phyloP scores from a whole-genome alignment of 2,888 invertebrate genomes.

The Tuta absoluta region DNA sequence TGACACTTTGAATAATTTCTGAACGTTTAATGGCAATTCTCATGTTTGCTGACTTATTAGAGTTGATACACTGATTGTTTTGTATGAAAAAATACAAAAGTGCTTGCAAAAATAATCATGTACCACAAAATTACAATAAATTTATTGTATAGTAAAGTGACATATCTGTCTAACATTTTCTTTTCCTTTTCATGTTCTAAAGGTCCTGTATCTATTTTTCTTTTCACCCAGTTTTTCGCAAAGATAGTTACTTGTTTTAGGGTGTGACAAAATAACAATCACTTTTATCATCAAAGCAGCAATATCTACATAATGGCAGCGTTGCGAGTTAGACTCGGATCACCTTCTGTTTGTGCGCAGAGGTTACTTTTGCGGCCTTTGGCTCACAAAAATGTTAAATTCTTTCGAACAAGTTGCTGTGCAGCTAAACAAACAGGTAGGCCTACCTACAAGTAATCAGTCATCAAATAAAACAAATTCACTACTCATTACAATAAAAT shows the following conservation, averaged over 20 bases:
- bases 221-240: background rate
- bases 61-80: too few species aligned
- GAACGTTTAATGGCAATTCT: background rate
- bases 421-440: slow-evolving; percentile 9
- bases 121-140: too few species aligned
- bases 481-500: background rate
- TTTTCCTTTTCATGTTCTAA: too few species aligned
- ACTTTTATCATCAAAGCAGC: background rate
- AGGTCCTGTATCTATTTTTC: background rate
- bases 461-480: background rate
- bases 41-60: background rate
- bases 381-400: slow-evolving; percentile 45
- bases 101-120: too few species aligned
- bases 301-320: slow-evolving; percentile 53
- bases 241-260: background rate
- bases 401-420: slow-evolving; percentile 30
- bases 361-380: slow-evolving; percentile 57
- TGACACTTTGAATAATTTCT: slow-evolving; percentile 1
- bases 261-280: background rate
- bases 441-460: background rate
- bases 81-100: too few species aligned
- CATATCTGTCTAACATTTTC: background rate
- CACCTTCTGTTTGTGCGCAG: slow-evolving; percentile 47
- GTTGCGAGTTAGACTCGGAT: slow-evolving; percentile 54
- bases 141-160: background rate